Base-by-base conservation (phyloP, 2,797 vertebrate species). In the Scolopax rusticola region DNA sequence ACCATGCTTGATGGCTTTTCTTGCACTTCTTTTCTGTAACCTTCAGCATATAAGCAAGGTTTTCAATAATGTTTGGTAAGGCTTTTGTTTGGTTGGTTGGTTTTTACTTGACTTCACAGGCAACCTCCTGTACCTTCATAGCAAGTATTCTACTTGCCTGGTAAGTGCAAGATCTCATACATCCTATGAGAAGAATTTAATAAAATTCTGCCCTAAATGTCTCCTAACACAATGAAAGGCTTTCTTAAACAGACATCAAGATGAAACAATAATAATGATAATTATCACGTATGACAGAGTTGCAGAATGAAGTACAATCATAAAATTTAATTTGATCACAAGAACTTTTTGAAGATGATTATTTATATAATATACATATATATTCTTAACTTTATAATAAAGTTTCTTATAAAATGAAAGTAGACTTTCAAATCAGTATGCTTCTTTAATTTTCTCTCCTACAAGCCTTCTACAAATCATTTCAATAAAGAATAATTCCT, bases 401-500 rank as follows among this genome's bases (percentile, higher is more conserved):
- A 90, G 19, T 51, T 95, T 60, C 28, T 68, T 69, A 67, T 38
- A 71, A 95, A 83, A 87, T 45, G 24, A 75, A 81, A 68, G 24
- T 4, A 57, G 19, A 40, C 25, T 93, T 96, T 93, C 40, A 77
- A 74, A 85, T 48, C 56, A 89, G 8, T 65, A 18, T 13, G 63
- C 28, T 77, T 45, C 40, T 82, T 84, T 90, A 90, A 81, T 94
- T 93, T 75, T 95, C 63, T 93, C 81, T 85, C 47, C 70, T 93
- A 65, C 79, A 96, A 88, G 3, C 14, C 61, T 88, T 89, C 93
- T 87, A 87, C 90, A 95, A 97, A 96, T 95, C 73, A 90, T 36
- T 73, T 90, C 75, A 84, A 50, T 84, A 90, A 97, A 96, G 77
- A 97, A 87, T 87, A 94, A 96, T 48, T 93, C 61, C 56, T 43